These are phyloP conservation scores for Bedellia somnulentella DNA, from an alignment of 2,888 invertebrate species.

Conservation along the genomic window DNA sequence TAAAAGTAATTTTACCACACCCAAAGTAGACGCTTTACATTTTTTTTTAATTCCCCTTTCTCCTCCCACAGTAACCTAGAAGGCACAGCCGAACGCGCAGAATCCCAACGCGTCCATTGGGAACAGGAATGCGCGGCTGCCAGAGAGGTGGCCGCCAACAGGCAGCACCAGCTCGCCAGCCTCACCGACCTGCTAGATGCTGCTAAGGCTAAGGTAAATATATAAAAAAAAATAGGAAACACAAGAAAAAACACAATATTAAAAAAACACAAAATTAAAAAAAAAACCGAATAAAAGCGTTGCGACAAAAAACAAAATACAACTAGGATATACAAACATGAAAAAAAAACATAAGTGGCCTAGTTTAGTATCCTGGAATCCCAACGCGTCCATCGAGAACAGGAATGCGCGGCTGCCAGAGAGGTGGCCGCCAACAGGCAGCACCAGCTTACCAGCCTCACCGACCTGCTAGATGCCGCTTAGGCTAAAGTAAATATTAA, in stretches of 20 bases:
- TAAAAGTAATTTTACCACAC: no score
- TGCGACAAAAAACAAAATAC: no score
- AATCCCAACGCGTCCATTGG: constrained; percentile 71
- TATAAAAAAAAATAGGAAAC: no score
- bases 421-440: constrained; percentile 75
- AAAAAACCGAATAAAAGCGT: no score
- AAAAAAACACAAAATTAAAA: background rate
- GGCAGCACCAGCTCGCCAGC: constrained; percentile 78
- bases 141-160: constrained; percentile 73
- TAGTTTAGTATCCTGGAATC: no score
- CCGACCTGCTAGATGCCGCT: constrained; percentile 80
- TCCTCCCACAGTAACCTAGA: constrained; percentile 55
- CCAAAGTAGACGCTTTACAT: no score
- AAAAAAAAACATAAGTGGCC: no score
- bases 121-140: constrained; percentile 73
- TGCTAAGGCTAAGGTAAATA: constrained; percentile 74
- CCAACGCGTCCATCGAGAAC: constrained; percentile 74
- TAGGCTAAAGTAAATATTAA: constrained; percentile 69
- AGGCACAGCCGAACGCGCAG: constrained; percentile 71
- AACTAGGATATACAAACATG: no score
- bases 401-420: constrained; percentile 69
- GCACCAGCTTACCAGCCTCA: constrained; percentile 78
- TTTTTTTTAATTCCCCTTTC: no score
- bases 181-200: constrained; percentile 78
- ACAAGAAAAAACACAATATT: no score